Evolutionary conservation across 1,140 invertebrate genomes (phyloP), one percentile per base, ranked within the genome.

Genomic region (Vanessa atalanta): DNA sequence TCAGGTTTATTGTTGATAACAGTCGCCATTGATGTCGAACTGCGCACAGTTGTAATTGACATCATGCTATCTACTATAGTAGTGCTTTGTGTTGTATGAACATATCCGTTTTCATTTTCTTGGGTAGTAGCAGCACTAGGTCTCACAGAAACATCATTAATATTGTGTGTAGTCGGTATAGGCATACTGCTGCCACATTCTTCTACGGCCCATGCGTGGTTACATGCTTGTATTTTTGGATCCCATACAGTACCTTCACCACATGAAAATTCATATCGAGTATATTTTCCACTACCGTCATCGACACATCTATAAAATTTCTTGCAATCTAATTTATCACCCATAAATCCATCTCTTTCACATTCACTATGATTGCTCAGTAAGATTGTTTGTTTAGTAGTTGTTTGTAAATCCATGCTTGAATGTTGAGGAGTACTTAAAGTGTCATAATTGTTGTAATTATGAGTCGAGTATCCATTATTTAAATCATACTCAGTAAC

Each of bases 301-400:
- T 95, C 94, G 6, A 95, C 95, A 81, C 96, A 96, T 70, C 95
- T 93, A 80, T 95, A 96, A 80, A 96, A 96, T 80, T 94, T 95
- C 68, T 93, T 93, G 79, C 96, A 96, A 75, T 96, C 93, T 13
- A 93, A 91, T 48, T 84, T 81, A 80, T 96, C 93, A 2, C 93
- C 91, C 72, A 94, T 89, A 81, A 95, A 96, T 57, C 94, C 94
- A 83, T 94, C 94, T 67, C 83, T 76, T 66, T 81, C 72, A 84
- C 94, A 89, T 76, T 88, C 83, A 31, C 76, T 83, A 31, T 83
- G 84, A 47, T 68, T 13, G 65, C 47, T 47, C 20, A 31, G 50
- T 55, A 37, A n/a, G 20, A 47, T 12, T 65, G 77, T 73, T 69
- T 70, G 57, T 31, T 76, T 68, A 37, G 73, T 77, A 26, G 78